Conservation (phyloP, 2,797 vertebrate genomes). For the Argyrosomus regius region DNA sequence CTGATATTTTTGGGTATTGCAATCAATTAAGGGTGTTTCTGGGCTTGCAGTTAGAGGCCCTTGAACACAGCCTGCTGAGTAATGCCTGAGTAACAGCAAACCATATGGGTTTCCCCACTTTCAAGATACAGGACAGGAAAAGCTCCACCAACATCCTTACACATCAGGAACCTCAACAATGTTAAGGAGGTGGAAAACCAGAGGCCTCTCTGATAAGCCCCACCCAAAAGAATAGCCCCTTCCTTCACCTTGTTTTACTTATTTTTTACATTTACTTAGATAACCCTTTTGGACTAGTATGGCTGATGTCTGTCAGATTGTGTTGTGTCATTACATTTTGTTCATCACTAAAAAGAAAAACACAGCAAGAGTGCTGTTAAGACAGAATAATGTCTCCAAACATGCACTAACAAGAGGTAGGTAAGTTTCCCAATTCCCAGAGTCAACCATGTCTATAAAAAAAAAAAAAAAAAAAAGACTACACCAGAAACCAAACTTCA, state of each 20-base stretch:
- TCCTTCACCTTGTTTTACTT: slow-evolving; percentile 45
- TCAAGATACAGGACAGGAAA: slow-evolving; percentile 75
- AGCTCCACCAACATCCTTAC: slow-evolving; percentile 68
- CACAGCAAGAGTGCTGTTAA: not conserved
- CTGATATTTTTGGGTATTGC: slow-evolving; percentile 32
- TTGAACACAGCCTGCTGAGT: slow-evolving; percentile 55
- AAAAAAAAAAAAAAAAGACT: not conserved
- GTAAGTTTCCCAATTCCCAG: not conserved
- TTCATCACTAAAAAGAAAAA: not conserved
- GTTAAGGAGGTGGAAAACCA: slow-evolving; percentile 52
- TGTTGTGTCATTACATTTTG: not conserved
- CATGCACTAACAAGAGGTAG: not conserved
- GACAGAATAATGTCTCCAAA: not conserved
- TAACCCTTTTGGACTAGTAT: not conserved
- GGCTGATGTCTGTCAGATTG: not conserved
- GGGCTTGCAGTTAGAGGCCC: slow-evolving; percentile 19
- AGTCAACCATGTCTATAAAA: not conserved
- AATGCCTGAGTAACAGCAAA: slow-evolving; percentile 62
- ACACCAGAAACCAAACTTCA: slow-evolving; percentile 23
- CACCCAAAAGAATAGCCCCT: slow-evolving; percentile 41
- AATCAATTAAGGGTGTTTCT: slow-evolving; percentile 4
- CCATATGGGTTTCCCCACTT: slow-evolving; percentile 56
- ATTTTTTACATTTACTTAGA: slow-evolving; percentile 19
- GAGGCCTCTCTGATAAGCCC: slow-evolving; percentile 50
- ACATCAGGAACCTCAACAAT: slow-evolving; percentile 68